Conservation (phyloP, 2,797 vertebrate species). For the Takifugu ocellatus region DNA sequence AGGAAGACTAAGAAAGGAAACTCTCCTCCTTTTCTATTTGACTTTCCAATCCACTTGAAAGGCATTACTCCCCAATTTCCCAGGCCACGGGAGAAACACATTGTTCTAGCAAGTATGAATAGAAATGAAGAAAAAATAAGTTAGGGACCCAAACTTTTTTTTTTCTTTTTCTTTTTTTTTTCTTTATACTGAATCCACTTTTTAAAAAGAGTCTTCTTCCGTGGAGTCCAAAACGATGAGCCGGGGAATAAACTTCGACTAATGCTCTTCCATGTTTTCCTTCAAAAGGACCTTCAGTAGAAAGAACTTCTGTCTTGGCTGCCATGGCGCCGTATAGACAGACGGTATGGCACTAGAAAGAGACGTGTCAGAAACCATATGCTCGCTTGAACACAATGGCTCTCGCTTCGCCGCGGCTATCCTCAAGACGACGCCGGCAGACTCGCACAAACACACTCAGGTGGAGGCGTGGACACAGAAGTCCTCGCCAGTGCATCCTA, state of each 20-base stretch:
- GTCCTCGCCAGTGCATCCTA: background rate
- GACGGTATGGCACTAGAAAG: slow-evolving; percentile 69
- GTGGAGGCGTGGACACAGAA: slow-evolving; percentile 20
- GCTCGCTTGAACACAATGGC: slow-evolving; percentile 60
- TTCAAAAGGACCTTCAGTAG: slow-evolving; percentile 67
- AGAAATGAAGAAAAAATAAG: slow-evolving; percentile 62
- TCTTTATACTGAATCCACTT: slow-evolving; percentile 67
- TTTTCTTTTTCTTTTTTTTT: slow-evolving; percentile 34
- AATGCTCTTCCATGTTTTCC: slow-evolving; percentile 69
- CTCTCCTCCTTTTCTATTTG: slow-evolving; percentile 31
- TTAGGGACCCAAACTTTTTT: slow-evolving; percentile 55
- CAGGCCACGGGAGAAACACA: slow-evolving; percentile 43
- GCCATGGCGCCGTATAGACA: slow-evolving; percentile 63
- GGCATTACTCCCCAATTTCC: slow-evolving; percentile 43
- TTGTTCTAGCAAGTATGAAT: slow-evolving; percentile 65
- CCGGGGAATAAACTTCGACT: slow-evolving; percentile 71
- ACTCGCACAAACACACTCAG: slow-evolving; percentile 24
- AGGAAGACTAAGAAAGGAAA: slow-evolving; percentile 59
- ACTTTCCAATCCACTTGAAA: slow-evolving; percentile 54
- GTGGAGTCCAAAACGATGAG: slow-evolving; percentile 55
- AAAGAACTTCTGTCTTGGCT: slow-evolving; percentile 71
- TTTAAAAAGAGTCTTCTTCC: slow-evolving; percentile 61
- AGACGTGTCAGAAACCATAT: slow-evolving; percentile 71
- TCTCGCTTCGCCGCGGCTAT: slow-evolving; percentile 43
- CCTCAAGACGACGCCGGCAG: slow-evolving; percentile 59